A percentile compares a stretch with the other conserved stretches of the same genome.
Conservation (phyloP, 2,113 vertebrate genomes). For the Lynx canadensis region DNA sequence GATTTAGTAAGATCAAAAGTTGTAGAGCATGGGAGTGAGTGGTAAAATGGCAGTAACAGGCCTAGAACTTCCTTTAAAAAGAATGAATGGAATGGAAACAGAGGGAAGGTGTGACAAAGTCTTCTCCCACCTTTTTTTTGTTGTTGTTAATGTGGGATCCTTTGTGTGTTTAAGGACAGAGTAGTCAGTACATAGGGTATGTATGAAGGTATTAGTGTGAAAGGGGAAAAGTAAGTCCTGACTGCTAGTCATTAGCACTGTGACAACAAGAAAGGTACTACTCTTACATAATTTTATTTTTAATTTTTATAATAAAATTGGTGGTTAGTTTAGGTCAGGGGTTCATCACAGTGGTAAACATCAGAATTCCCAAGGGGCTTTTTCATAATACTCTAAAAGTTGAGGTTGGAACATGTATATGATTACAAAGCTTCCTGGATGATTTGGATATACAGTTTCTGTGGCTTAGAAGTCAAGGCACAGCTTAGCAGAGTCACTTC, state of each 20-base stretch:
- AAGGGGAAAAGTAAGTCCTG: not conserved
- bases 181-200: not conserved
- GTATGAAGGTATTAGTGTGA: not conserved
- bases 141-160: not conserved
- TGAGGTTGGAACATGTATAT: not conserved
- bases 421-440: not conserved
- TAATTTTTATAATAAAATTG: slow-evolving; percentile 37
- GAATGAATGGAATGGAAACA: not conserved
- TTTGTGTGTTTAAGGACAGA: not conserved
- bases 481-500: not conserved
- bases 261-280: not conserved
- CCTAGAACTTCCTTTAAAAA: not conserved
- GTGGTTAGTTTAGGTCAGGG: not conserved
- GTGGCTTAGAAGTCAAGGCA: not conserved
- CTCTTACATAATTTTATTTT: not conserved
- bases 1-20: not conserved
- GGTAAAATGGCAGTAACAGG: not conserved
- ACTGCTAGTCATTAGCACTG: not conserved
- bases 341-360: not conserved
- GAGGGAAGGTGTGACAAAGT: not conserved
- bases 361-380: not conserved
- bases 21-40: not conserved
- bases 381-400: not conserved
- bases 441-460: not conserved
- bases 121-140: not conserved